A percentile compares a stretch with the other conserved stretches of the same genome.
phyloP scores from a whole-genome alignment of 1,140 invertebrate genomes.

The Diploscapter pachys region DNA sequence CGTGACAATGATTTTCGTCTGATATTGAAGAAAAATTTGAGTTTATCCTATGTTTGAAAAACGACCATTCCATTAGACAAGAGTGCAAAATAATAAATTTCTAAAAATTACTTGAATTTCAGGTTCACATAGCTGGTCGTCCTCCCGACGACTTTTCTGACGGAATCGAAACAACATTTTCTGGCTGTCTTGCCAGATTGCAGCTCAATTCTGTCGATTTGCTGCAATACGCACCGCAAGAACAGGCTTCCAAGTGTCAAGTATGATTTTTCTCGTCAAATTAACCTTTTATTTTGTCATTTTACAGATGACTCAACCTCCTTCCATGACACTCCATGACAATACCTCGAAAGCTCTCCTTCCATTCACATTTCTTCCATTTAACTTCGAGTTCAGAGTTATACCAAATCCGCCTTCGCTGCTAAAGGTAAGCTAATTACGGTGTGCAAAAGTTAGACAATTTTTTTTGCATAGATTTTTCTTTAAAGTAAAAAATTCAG shows the following conservation, averaged over 20 bases:
- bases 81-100: background rate
- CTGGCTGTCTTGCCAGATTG: constrained; percentile 50
- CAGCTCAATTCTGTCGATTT: constrained; percentile 52
- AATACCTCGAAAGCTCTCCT: constrained; percentile 39
- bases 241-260: constrained; percentile 11
- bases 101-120: constrained; percentile 4
- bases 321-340: constrained; percentile 45
- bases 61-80: background rate
- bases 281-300: too few species aligned
- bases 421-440: too few species aligned
- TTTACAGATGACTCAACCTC: constrained; percentile 42
- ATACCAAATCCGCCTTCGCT: constrained; percentile 30
- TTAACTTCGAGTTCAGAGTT: constrained; percentile 53
- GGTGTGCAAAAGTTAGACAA: too few species aligned
- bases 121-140: constrained; percentile 55
- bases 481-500: too few species aligned
- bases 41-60: too few species aligned
- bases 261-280: constrained; percentile 5
- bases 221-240: constrained; percentile 42
- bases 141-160: constrained; percentile 50
- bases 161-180: constrained; percentile 50
- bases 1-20: too few species aligned
- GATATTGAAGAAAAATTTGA: too few species aligned
- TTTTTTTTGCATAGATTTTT: too few species aligned
- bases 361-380: constrained; percentile 56